phyloP scores from a whole-genome alignment of 2,888 invertebrate genomes.

The Plagiodera versicolora region DNA sequence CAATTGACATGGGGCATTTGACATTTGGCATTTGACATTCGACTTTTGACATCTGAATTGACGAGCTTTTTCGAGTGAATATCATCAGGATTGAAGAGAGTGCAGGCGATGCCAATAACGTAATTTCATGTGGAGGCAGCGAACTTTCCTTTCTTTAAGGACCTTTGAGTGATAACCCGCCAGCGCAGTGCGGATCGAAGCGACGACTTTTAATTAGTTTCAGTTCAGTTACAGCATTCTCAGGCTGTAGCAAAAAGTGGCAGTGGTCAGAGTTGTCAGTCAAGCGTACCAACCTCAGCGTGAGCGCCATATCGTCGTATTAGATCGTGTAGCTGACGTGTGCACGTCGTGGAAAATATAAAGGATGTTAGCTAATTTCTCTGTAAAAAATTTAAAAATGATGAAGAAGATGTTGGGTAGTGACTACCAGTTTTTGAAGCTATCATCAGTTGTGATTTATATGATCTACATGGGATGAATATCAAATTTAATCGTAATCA shows the following conservation, averaged over 20 bases:
- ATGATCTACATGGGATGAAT: too few species aligned
- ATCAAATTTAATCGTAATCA: too few species aligned
- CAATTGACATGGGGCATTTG: too few species aligned
- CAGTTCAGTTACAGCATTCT: constrained; percentile 53
- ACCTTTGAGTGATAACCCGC: constrained; percentile 13
- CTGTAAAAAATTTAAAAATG: not conserved
- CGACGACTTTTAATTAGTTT: constrained; percentile 55
- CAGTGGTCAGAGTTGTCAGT: constrained; percentile 50
- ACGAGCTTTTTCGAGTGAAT: too few species aligned
- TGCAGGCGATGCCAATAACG: too few species aligned
- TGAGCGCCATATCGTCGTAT: constrained; percentile 46
- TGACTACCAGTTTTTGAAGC: too few species aligned
- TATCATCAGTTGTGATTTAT: too few species aligned
- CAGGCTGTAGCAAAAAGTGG: constrained; percentile 42
- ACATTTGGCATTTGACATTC: too few species aligned
- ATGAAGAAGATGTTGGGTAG: too few species aligned
- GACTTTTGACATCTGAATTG: too few species aligned
- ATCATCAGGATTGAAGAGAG: too few species aligned
- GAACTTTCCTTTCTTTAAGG: not conserved
- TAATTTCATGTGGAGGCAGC: not conserved
- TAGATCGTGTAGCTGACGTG: constrained; percentile 51
- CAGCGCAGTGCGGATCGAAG: constrained; percentile 45
- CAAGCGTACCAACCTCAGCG: constrained; percentile 46
- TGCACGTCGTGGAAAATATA: constrained; percentile 11
- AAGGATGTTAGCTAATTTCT: not conserved